These are phyloP conservation scores for Atethmia centrago DNA, from an alignment of 2,888 invertebrate species.

Conservation along the genomic window DNA sequence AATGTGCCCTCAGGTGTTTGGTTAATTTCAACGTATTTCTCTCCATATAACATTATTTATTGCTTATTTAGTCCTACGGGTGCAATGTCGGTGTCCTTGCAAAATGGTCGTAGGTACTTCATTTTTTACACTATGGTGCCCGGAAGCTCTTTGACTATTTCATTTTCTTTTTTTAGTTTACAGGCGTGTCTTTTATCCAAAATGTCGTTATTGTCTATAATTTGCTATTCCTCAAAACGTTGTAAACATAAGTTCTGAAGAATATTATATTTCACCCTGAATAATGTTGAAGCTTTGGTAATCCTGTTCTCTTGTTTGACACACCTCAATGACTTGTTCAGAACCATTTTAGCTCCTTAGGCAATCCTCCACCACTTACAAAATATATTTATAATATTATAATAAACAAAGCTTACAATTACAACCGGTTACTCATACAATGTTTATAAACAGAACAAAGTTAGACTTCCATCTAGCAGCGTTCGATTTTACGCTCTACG, in stretches of 20 bases:
- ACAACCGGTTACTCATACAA: conserved; percentile 39
- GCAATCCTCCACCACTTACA: conserved; percentile 29
- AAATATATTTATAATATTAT: conserved; percentile 42
- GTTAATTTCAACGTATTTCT: conserved; percentile 31
- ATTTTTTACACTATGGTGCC: background rate
- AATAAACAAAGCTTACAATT: conserved; percentile 33
- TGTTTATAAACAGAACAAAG: conserved; percentile 58
- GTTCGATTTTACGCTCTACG: conserved; percentile 48
- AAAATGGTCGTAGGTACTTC: background rate
- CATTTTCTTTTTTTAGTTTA: background rate
- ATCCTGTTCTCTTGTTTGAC: background rate
- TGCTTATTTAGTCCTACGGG: conserved; percentile 29
- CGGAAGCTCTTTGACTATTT: background rate
- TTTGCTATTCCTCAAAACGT: background rate
- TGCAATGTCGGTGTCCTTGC: background rate
- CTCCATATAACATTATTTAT: conserved; percentile 15
- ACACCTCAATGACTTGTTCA: conserved; percentile 2
- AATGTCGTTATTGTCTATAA: background rate
- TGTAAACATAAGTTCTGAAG: background rate
- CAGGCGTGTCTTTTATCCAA: background rate
- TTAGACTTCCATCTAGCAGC: conserved; percentile 44
- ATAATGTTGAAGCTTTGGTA: background rate
- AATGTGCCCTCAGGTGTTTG: conserved; percentile 50
- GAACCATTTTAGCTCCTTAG: conserved; percentile 37
- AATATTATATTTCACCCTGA: background rate